Percentiles rank a stretch among this genome's conserved stretches.
Conservation (phyloP, 2,888 invertebrate genomes). For the Cantharis rustica region DNA sequence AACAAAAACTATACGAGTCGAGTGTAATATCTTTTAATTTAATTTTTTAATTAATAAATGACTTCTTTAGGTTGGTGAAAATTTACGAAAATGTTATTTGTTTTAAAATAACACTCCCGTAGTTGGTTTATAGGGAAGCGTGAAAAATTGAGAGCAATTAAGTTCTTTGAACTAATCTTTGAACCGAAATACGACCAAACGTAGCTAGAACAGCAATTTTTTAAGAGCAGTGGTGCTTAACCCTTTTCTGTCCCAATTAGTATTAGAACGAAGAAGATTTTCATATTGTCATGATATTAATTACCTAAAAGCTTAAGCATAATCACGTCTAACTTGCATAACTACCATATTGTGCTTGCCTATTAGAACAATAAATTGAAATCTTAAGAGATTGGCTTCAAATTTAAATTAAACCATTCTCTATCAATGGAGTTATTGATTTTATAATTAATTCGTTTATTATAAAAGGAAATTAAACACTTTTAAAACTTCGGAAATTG, state of each 20-base stretch:
- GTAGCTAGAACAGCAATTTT: background rate
- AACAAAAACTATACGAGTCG: no score
- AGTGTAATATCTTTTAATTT: no score
- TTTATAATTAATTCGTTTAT: background rate
- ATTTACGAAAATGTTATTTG: background rate
- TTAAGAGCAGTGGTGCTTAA: background rate
- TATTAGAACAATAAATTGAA: background rate
- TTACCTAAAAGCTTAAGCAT: background rate
- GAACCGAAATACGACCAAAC: background rate
- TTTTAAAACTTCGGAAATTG: background rate
- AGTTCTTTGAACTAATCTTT: background rate
- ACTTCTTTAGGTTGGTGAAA: background rate
- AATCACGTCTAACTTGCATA: background rate
- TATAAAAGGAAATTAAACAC: background rate
- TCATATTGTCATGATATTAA: background rate
- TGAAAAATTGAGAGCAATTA: background rate
- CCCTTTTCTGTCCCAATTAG: background rate
- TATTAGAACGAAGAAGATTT: background rate
- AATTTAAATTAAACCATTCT: background rate
- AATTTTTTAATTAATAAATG: background rate
- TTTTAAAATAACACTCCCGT: background rate
- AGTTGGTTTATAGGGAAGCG: background rate
- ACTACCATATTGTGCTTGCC: background rate
- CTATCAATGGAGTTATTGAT: background rate
- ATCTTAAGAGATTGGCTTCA: background rate